Evolutionary conservation across 2,888 invertebrate genomes (phyloP).

Genomic region (Amphiduros pacificus): DNA sequence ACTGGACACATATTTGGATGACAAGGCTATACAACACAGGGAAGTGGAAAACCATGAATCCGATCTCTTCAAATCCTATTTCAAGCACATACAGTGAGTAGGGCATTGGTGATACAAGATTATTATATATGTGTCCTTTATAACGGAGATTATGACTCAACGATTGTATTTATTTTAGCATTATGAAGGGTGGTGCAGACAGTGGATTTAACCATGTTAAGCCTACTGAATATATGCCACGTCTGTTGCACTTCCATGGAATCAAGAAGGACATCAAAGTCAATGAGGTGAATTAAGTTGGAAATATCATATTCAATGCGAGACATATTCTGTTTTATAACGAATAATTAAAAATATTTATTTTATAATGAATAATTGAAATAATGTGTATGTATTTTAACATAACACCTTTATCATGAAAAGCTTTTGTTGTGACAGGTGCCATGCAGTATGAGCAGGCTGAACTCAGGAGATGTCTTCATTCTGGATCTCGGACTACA

Average conservation of each 20-base stretch:
- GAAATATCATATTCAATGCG: too few species aligned
- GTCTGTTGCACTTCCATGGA: conserved; percentile 50
- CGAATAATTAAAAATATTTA: neutral
- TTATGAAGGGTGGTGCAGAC: conserved; percentile 54
- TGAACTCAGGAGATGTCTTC: conserved; percentile 52
- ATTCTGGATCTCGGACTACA: conserved; percentile 51
- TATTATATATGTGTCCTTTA: too few species aligned
- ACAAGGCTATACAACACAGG: conserved; percentile 53
- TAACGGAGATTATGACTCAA: too few species aligned
- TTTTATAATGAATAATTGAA: too few species aligned
- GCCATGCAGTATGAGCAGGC: conserved; percentile 18
- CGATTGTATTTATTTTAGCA: too few species aligned
- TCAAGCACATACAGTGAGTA: conserved; percentile 32
- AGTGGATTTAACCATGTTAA: conserved; percentile 53
- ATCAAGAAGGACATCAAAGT: conserved; percentile 38
- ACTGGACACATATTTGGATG: conserved; percentile 51
- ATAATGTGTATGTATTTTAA: neutral
- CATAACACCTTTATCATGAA: too few species aligned
- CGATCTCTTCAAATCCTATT: conserved; percentile 52
- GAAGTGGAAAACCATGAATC: conserved; percentile 54
- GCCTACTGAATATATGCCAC: conserved; percentile 49
- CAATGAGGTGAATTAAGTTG: conserved; percentile 40
- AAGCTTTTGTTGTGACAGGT: conserved; percentile 23
- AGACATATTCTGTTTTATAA: neutral
- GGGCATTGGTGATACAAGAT: neutral